Evolutionary conservation across 2,113 vertebrate species (phyloP).

Genomic region (Tringa solitaria): DNA sequence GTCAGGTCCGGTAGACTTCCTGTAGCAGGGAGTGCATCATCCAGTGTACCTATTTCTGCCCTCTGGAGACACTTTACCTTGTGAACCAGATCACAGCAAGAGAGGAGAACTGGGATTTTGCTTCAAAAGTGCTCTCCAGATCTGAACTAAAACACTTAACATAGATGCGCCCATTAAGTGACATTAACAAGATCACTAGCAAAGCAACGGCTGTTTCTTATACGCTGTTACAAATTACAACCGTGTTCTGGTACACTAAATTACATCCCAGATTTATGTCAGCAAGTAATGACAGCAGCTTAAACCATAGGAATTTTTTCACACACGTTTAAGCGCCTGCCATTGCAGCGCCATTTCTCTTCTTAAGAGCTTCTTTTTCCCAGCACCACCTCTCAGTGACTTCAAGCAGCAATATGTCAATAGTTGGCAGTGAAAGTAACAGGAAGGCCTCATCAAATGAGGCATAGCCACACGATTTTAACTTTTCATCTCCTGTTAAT

Average conservation of each 20-base stretch:
- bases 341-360: not conserved
- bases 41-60: not conserved
- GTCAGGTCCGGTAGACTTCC: not conserved
- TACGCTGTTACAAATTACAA: not conserved
- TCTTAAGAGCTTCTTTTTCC: not conserved
- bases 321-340: not conserved
- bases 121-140: not conserved
- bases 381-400: not conserved
- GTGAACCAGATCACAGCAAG: not conserved
- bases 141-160: fast-evolving
- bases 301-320: not conserved
- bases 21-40: not conserved
- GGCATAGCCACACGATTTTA: not conserved
- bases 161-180: not conserved
- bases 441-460: not conserved
- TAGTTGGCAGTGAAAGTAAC: not conserved
- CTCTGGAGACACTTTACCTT: not conserved
- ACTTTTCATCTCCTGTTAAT: not conserved
- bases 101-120: not conserved
- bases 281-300: not conserved
- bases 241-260: not conserved
- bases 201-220: not conserved
- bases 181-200: not conserved
- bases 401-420: not conserved
- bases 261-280: not conserved